Conservation (phyloP, 2,888 invertebrate genomes). For the Hirtodrosophila histrioides region DNA sequence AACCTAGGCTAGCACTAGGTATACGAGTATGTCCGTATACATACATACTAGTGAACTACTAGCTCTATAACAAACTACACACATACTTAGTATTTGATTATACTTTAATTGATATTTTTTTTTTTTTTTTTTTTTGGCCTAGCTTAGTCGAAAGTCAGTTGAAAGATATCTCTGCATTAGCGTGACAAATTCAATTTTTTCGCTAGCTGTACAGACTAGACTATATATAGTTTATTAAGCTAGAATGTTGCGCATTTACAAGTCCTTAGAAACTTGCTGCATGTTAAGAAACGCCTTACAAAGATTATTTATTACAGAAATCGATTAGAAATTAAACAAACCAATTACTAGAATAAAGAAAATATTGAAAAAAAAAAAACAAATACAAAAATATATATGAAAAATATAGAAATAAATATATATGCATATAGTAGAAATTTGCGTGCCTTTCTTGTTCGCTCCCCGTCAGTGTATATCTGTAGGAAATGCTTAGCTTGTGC, state of each 20-base stretch:
- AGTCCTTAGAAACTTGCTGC: constrained; percentile 54
- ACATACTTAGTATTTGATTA: constrained; percentile 38
- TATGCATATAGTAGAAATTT: constrained; percentile 10
- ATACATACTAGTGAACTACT: constrained; percentile 24
- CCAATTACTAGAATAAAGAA: constrained; percentile 15
- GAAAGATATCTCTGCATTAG: constrained; percentile 21
- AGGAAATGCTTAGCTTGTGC: constrained; percentile 19
- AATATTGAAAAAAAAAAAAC: not conserved
- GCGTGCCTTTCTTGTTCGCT: constrained; percentile 45
- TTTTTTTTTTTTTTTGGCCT: constrained; percentile 8
- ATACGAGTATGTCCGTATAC: not conserved
- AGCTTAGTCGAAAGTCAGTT: constrained; percentile 26
- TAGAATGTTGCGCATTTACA: constrained; percentile 48
- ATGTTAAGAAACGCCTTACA: constrained; percentile 67
- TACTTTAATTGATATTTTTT: constrained; percentile 10
- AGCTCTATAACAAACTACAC: constrained; percentile 27
- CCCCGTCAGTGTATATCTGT: not conserved
- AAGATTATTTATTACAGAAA: constrained; percentile 53
- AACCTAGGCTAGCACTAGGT: constrained; percentile 17
- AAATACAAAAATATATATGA: not conserved
- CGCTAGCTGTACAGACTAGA: constrained; percentile 29
- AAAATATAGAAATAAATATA: not conserved
- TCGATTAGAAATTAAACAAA: constrained; percentile 13
- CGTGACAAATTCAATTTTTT: constrained; percentile 46
- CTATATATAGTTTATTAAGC: constrained; percentile 31